These are phyloP conservation scores for Xestia sexstrigata DNA, from an alignment of 2,888 invertebrate species.

Conservation along the genomic window DNA sequence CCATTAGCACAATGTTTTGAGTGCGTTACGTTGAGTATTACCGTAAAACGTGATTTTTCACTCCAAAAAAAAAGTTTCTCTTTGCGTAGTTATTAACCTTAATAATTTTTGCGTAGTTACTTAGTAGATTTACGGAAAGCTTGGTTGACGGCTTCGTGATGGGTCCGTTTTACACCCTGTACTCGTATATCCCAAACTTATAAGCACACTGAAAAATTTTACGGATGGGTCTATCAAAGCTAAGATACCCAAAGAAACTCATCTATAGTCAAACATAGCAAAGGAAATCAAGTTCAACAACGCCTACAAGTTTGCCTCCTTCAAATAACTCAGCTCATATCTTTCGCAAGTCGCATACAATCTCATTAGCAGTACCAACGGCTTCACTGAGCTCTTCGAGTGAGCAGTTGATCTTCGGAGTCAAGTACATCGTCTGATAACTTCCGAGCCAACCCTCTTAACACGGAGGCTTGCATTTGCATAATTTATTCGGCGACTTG, in stretches of 20 bases:
- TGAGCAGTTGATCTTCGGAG: slow-evolving; percentile 72
- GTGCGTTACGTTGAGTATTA: too few species aligned
- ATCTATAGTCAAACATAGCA: background rate
- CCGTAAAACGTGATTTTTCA: too few species aligned
- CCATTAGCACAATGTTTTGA: too few species aligned
- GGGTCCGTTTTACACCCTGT: too few species aligned
- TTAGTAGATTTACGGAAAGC: too few species aligned
- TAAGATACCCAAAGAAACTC: background rate
- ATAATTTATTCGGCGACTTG: slow-evolving; percentile 72
- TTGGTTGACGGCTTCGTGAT: too few species aligned
- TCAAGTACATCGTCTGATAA: slow-evolving; percentile 72
- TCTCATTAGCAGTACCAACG: slow-evolving; percentile 62
- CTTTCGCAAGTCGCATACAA: slow-evolving; percentile 56
- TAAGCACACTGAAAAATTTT: background rate
- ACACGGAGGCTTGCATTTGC: slow-evolving; percentile 68
- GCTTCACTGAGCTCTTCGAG: slow-evolving; percentile 56
- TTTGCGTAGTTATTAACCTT: too few species aligned
- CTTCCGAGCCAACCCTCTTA: slow-evolving; percentile 71
- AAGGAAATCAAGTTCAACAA: background rate
- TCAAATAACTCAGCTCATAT: slow-evolving; percentile 54
- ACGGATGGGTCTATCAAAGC: background rate
- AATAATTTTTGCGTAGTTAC: too few species aligned
- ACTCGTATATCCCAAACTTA: background rate
- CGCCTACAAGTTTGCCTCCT: slow-evolving; percentile 27
- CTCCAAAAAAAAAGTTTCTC: too few species aligned